Evolutionary conservation across 2,888 invertebrate species (phyloP).

Genomic region (Platycheirus albimanus): DNA sequence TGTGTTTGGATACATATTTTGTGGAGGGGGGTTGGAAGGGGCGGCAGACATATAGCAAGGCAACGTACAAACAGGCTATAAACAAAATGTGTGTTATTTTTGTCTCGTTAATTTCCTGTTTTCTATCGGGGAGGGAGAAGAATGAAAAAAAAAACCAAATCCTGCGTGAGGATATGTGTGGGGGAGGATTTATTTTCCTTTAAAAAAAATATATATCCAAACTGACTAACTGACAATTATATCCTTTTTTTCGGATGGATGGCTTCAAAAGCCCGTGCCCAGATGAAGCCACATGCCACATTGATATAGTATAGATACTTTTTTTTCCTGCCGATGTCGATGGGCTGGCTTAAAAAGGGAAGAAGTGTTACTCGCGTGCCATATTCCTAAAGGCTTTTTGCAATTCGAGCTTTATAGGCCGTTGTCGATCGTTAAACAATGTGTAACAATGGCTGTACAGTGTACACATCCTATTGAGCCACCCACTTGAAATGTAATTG

Average conservation of each 20-base stretch:
- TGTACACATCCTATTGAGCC: constrained; percentile 18
- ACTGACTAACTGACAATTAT: constrained; percentile 73
- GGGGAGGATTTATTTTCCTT: constrained; percentile 36
- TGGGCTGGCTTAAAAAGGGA: no score
- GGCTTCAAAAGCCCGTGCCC: constrained; percentile 23
- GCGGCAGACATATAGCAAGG: constrained; percentile 21
- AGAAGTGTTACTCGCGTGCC: constrained; percentile 11
- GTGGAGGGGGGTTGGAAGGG: neutral
- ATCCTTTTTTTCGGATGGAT: constrained; percentile 72
- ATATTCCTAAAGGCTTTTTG: no score
- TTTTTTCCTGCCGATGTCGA: no score
- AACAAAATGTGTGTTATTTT: constrained; percentile 69
- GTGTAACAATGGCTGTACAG: neutral
- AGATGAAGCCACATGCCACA: constrained; percentile 47
- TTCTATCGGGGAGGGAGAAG: neutral
- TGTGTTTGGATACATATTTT: constrained; percentile 19
- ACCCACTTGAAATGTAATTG: constrained; percentile 70
- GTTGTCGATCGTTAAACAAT: constrained; percentile 61
- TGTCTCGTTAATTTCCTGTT: constrained; percentile 72
- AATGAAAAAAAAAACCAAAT: constrained; percentile 10
- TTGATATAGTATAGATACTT: no score
- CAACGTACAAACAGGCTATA: constrained; percentile 40
- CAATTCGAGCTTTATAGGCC: constrained; percentile 33
- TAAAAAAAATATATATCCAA: constrained; percentile 42
- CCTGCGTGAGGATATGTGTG: constrained; percentile 8